Percentiles rank a stretch among this genome's conserved stretches.
phyloP scores from a whole-genome alignment of 1,140 invertebrate genomes.

The Triops cancriformis region DNA sequence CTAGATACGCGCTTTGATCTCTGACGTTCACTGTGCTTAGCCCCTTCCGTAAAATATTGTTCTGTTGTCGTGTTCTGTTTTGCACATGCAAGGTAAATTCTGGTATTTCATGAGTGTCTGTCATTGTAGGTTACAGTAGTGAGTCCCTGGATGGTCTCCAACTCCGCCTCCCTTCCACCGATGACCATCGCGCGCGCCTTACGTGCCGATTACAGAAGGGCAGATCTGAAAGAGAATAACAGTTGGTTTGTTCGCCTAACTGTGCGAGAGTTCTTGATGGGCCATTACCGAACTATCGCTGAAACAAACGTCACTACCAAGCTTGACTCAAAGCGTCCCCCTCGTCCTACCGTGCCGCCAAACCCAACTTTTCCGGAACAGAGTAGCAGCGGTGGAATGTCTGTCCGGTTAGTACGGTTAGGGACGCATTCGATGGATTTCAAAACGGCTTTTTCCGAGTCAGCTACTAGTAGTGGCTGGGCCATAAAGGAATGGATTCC shows the following conservation, averaged over 20 bases:
- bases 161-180: not conserved
- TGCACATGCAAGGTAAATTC: conserved; percentile 7
- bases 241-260: not conserved
- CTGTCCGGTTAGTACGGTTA: not conserved
- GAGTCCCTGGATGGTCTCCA: conserved; percentile 1
- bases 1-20: not conserved
- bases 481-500: not conserved
- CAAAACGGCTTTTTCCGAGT: not conserved
- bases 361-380: not conserved
- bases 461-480: not conserved
- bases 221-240: not conserved
- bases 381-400: not conserved
- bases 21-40: not conserved
- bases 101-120: not conserved
- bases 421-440: not conserved
- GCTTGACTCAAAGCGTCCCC: not conserved
- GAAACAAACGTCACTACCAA: not conserved
- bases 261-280: not conserved
- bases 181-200: not conserved
- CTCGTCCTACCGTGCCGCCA: not conserved
- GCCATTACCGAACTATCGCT: not conserved
- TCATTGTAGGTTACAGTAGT: conserved; percentile 2
- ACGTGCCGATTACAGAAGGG: not conserved
- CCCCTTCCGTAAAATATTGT: not conserved
- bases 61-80: too few relatives aligned